Base-by-base conservation (phyloP, 2,888 invertebrate genomes). In the Cantharis rufa region DNA sequence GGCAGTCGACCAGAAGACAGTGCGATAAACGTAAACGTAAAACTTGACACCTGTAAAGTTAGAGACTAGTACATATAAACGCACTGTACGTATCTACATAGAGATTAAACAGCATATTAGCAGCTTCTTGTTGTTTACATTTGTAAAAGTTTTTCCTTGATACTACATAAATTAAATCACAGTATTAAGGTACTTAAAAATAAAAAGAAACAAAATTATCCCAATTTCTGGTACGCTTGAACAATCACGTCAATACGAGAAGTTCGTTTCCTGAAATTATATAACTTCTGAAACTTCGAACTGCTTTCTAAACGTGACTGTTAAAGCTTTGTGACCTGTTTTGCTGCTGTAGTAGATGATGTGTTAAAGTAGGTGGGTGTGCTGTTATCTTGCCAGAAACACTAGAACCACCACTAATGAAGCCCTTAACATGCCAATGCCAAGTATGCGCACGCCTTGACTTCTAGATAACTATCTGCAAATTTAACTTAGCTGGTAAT, bases 341-440 rank as follows among this genome's bases (percentile, higher is more conserved):
- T 75, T 75, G 77, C 74, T 75, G 70, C 73, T 74, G 72, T 69
- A 48, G 70, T 27, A 75, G 75, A 77, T 73, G 77, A 76, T 77
- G 79, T 79, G 77, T 72, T 77, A 74, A 77, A 80, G 77, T 75
- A 80, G 75, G 78, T 79, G 77, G 80, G 78, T 79, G 76, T 79
- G 77, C 74, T 77, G 80, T 80, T 80, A 80, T 80, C 80, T 80
- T 76, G 76, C 77, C 71, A 74, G 79, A 80, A 80, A 80, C 80
- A 80, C 78, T 78, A 76, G 79, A 79, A 76, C 70, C 66, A 77
- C 74, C 80, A 77, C 80, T 80, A 80, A 80, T 80, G 80, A 80
- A 80, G 80, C 79, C 80, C 80, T 79, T 79, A 80, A 77, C 80
- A 78, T 75, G 78, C 80, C 80, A 78, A 79, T 79, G 75, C 74